These are phyloP conservation scores for Sebastes goodei DNA, from an alignment of 2,797 vertebrate genomes.

Conservation along the genomic window DNA sequence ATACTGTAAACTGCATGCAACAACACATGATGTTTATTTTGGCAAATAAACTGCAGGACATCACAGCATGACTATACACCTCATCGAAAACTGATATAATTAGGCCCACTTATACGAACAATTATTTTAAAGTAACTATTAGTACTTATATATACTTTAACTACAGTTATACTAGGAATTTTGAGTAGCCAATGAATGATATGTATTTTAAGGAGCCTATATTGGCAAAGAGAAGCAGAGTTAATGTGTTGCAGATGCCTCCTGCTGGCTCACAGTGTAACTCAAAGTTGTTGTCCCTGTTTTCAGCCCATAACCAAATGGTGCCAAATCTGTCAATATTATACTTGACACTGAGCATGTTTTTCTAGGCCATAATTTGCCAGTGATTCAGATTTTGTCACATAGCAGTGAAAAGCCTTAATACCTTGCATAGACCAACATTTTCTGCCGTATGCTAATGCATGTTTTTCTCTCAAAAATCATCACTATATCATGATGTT, in stretches of 20 bases:
- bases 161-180: neutral
- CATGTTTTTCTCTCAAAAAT: neutral
- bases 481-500: neutral
- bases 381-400: neutral
- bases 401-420: neutral
- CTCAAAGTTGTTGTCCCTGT: slow-evolving; percentile 1
- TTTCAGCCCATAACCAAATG: neutral
- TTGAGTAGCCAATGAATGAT: neutral
- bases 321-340: slow-evolving; percentile 23
- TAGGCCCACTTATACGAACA: neutral
- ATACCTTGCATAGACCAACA: neutral
- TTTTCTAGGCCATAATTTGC: slow-evolving; percentile 10
- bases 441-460: neutral
- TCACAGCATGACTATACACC: neutral
- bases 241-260: slow-evolving; percentile 70
- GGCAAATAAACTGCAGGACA: neutral
- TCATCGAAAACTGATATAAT: neutral
- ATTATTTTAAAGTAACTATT: neutral
- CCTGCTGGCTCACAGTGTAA: slow-evolving; percentile 42
- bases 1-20: neutral
- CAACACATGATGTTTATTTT: neutral
- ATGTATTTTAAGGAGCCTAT: slow-evolving; percentile 1
- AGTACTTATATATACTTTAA: neutral
- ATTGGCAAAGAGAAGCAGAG: slow-evolving; percentile 17
- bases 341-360: slow-evolving; percentile 1